Base-by-base conservation (phyloP, 1,140 invertebrate species). In the Drusus annulatus region DNA sequence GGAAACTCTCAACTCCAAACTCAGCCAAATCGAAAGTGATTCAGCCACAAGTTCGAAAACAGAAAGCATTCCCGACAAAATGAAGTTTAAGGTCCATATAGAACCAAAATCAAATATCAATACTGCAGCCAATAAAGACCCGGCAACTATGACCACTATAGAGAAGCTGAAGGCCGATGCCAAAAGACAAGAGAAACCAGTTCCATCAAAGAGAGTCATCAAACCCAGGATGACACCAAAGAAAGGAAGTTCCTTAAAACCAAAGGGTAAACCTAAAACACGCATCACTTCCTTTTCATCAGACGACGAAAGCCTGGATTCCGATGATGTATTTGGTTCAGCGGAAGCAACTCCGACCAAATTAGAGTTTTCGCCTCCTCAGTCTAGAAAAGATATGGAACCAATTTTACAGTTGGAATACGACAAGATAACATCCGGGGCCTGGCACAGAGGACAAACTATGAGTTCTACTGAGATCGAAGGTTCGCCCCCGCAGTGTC, bases 401-500 rank as follows among this genome's bases (percentile, higher is more conserved):
- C 93, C 93, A 3, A 94, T 94, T 74, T 85, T 94, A 21, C 93
- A 93, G 83, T 90, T 92, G 25, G 93, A 94, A 84, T 93, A 93
- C 71, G 93, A 93, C 84, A 91, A 92, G 82, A 92, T 93, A 51
- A 92, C 91, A 5, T 92, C 91, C 1, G 91, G 91, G 0, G 91
- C 91, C 31, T 92, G 91, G 91, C 93, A 93, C 83, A 87, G 93
- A 77, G 93, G 93, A 15, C 93, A 93, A 85, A 93, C 93, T 4
- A 94, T 94, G 93, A 93, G 93, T 77, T 94, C 93, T 0, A 94
- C 93, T 4, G 93, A 94, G 88, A 93, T 94, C 13, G 93, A 94
- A 87, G 93, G 93, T 5, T 94, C 93, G 3, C 93, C 93, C 0
- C 93, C 93, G 1, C 92, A 93, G 80, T 93, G 92, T 80, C 86